Evolutionary conservation across 2,113 vertebrate species (phyloP), one percentile per base, ranked within the genome.

Genomic region (Typhlomys cinereus): DNA sequence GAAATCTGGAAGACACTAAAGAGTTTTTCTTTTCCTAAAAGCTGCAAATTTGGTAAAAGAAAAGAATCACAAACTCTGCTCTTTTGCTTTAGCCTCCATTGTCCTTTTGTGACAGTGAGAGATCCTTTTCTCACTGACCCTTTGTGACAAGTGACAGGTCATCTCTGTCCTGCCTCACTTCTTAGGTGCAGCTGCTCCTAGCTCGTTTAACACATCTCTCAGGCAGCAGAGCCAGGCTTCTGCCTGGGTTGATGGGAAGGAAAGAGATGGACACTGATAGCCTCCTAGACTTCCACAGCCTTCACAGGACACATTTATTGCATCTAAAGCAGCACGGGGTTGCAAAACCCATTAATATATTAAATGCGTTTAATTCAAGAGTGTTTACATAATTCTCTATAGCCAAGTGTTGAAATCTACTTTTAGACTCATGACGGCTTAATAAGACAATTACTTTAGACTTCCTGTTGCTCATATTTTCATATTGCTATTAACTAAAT

Each of bases 381-480:
- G 41, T 21, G 14, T 34, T 90, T 90, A 59, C 20, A 66, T 79
- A 39, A 70, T 83, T 83, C 86, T 50, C 64, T 48, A 62, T 54
- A 73, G 7, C 46, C 25, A 85, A 89, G 91, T 91, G 4, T 73
- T 84, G 46, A 87, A 89, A 75, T 86, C 27, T 69, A 44, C 61
- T 93, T 95, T 91, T 75, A 80, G 34, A 85, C 89, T 76, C 67
- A 66, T 61, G n/a, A 75, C 20, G 8, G 54, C 36, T 57, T 93
- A 48, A 66, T 44, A 74, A 81, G 93, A 79, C 7, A 79, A 67
- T 74, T 59, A 57, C 29, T 73, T 91, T 79, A 83, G 21, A 80
- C 18, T 75, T 89, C 27, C 54, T 86, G 27, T 5, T 75, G 10
- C n/a, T 89, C 36, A n/a, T 70, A 74, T 89, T 89, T 79, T 92